Percentiles rank a stretch among this genome's conserved stretches.
These are phyloP conservation scores for Sesamia inferens DNA, from an alignment of 2,888 invertebrate genomes.

Conservation along the genomic window DNA sequence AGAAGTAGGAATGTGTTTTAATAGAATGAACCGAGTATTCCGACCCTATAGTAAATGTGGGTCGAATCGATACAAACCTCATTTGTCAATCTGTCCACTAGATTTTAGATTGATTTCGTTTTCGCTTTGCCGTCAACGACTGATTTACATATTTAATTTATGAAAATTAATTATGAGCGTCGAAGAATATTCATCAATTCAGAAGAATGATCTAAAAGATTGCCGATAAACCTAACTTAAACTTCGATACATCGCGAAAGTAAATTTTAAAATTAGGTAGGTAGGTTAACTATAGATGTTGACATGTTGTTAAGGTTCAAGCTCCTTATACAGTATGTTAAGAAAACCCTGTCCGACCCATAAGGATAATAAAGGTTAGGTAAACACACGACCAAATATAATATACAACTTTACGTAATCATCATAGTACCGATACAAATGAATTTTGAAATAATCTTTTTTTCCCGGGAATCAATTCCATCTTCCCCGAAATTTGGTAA, in stretches of 20 bases:
- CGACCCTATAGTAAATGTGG: slow-evolving; percentile 5
- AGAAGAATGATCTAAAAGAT: slow-evolving; percentile 12
- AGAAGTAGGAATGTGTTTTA: not conserved
- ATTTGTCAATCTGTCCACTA: slow-evolving; percentile 29
- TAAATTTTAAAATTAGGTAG: not conserved
- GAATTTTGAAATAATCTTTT: too few relatives aligned
- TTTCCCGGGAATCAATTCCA: too few relatives aligned
- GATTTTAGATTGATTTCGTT: slow-evolving; percentile 25
- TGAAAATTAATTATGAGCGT: slow-evolving; percentile 21
- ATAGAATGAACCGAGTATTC: slow-evolving; percentile 7
- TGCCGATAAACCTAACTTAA: slow-evolving; percentile 10
- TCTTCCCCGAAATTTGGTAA: too few relatives aligned
- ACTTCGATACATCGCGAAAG: slow-evolving; percentile 7
- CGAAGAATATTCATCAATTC: slow-evolving; percentile 16
- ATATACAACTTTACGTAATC: too few relatives aligned
- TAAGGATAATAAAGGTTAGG: too few relatives aligned
- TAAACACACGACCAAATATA: too few relatives aligned
- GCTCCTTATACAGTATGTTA: too few relatives aligned
- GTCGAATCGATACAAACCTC: slow-evolving; percentile 5
- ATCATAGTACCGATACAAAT: too few relatives aligned
- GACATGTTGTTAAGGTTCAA: not conserved
- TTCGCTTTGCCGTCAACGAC: slow-evolving; percentile 24
- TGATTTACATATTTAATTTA: slow-evolving; percentile 51
- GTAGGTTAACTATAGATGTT: not conserved
- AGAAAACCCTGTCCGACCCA: too few relatives aligned